Evolutionary conservation across 2,888 invertebrate species (phyloP).

Genomic region (Rotaria macrura): DNA sequence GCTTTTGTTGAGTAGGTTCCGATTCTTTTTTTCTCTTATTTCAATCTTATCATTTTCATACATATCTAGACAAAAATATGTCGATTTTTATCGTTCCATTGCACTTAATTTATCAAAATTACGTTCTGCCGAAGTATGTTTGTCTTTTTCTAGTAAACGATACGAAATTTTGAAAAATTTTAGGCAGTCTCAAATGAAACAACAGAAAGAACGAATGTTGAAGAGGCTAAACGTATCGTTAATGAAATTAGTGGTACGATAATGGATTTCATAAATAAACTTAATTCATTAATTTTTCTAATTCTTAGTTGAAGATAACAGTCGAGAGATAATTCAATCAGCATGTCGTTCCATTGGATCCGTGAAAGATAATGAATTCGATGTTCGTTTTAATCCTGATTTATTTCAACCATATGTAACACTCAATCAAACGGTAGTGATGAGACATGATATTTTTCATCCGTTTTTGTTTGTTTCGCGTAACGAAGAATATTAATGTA

Average conservation of each 20-base stretch:
- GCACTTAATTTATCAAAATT: constrained; percentile 15
- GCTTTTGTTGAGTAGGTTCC: constrained; percentile 56
- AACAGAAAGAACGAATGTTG: constrained; percentile 52
- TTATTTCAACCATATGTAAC: constrained; percentile 86
- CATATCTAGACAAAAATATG: constrained; percentile 7
- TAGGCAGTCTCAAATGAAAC: neutral
- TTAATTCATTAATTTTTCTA: neutral
- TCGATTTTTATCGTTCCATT: constrained; percentile 12
- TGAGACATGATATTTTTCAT: too few species aligned
- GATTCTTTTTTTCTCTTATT: constrained; percentile 34
- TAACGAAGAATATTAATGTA: neutral
- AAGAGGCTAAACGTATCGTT: constrained; percentile 79
- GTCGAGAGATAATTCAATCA: constrained; percentile 71
- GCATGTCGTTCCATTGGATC: constrained; percentile 85
- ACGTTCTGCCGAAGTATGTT: neutral
- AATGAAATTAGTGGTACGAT: constrained; percentile 60
- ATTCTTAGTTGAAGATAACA: constrained; percentile 66
- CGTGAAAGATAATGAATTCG: constrained; percentile 84
- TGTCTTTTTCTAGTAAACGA: neutral
- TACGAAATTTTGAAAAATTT: neutral
- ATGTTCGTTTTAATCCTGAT: constrained; percentile 93
- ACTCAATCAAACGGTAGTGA: constrained; percentile 61
- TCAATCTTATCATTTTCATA: neutral
- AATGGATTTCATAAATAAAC: neutral
- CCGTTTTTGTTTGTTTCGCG: too few species aligned